Base-by-base conservation (phyloP, 2,113 vertebrate species). In the Ictalurus punctatus region DNA sequence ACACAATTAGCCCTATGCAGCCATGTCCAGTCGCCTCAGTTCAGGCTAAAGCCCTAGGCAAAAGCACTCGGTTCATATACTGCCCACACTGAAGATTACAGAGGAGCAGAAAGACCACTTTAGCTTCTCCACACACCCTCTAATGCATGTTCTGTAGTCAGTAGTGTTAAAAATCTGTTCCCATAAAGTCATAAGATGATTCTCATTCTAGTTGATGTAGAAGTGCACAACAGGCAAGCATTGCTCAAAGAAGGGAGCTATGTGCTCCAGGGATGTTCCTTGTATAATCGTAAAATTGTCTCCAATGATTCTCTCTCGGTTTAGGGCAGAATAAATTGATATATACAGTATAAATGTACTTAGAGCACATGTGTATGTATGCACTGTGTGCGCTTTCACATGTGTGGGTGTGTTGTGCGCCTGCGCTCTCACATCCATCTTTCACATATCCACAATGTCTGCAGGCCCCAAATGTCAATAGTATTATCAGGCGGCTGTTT, bases 1-100 rank as follows among this genome's bases (percentile, higher is more conserved):
- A 93, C 93, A 93, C 93, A 95, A 95, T 96, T 96, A 95, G 92
- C 93, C 93, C 94, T 94, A 94, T 92, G 92, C 78, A 93, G 92
- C 91, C 92, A 93, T 90, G 94, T 92, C 92, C 87, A 84, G 86
- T 91, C 91, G 34, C 63, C 88, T 94, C 69, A 79, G 76, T 59
- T 25, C 84, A 87, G 37, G 40, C 86, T 82, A 69, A 87, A 94
- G 90, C 87, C 84, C 37, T 86, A 90, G 87, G 83, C 78, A 44
- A 81, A 74, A 30, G 79, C 48, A 67, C 30, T 27, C 56, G 74
- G 9, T 59, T 88, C 37, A n/a, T 67, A 61, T 61, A 69, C 59
- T 82, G 86, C 59, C 88, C 76, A 85, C 76, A 69, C 58, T 52
- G 12, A 74, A 90, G 81, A 82, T 87, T 58, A 78, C 59, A 67